Conservation (phyloP, 2,888 invertebrate genomes). For the Thyatira batis region DNA sequence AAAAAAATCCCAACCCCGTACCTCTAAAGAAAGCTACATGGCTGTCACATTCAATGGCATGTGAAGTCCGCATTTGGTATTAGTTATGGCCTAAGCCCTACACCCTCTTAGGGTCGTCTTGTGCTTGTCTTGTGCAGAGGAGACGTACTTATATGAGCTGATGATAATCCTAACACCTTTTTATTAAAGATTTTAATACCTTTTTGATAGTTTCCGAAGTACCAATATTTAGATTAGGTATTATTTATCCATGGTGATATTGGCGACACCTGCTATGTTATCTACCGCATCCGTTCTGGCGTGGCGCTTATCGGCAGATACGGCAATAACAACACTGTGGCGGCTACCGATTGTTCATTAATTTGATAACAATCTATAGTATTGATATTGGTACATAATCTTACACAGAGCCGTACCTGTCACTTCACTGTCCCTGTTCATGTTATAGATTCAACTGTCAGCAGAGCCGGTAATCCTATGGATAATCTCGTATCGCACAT, state of each 20-base stretch:
- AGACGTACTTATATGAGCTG: no score
- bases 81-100: no score
- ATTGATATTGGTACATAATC: background rate
- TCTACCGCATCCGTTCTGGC: background rate
- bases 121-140: no score
- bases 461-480: no score
- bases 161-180: no score
- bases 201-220: background rate
- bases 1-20: no score
- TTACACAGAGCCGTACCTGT: background rate
- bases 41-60: no score
- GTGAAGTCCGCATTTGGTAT: no score
- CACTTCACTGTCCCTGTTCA: background rate
- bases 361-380: constrained; percentile 19
- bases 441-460: background rate
- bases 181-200: no score
- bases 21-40: no score
- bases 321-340: constrained; percentile 17
- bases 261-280: background rate
- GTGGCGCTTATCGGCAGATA: constrained; percentile 13
- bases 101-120: no score
- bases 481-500: no score
- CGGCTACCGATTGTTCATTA: constrained; percentile 28
- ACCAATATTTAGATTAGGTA: background rate
- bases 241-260: background rate